phyloP scores from a whole-genome alignment of 2,888 invertebrate genomes.

The Drosophila quasianomalipes region DNA sequence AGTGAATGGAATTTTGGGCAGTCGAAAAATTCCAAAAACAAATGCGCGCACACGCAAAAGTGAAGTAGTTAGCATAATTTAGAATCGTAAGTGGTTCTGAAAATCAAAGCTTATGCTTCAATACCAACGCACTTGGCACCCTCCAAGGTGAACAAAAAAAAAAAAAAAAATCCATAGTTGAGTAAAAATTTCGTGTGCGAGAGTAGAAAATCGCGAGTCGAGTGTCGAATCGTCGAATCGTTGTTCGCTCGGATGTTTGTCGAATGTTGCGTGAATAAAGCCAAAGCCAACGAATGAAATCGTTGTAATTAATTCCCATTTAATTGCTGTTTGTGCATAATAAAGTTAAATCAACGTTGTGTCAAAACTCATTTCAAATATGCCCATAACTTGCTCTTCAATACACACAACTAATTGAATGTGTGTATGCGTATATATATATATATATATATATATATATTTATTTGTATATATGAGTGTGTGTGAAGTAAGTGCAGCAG shows the following conservation, averaged over 20 bases:
- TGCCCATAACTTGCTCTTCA: constrained; percentile 19
- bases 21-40: constrained; percentile 73
- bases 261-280: constrained; percentile 75
- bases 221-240: constrained; percentile 47
- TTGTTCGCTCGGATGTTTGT: constrained; percentile 50
- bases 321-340: constrained; percentile 69
- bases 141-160: constrained; percentile 37
- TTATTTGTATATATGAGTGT: constrained; percentile 21
- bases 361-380: constrained; percentile 11
- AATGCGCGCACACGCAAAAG: constrained; percentile 60
- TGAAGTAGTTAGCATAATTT: constrained; percentile 49
- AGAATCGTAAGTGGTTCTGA: constrained; percentile 60
- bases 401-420: constrained; percentile 12
- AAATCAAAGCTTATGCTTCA: constrained; percentile 38
- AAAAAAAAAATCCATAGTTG: constrained; percentile 49
- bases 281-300: constrained; percentile 69
- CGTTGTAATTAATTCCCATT: constrained; percentile 76
- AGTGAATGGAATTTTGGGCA: constrained; percentile 68
- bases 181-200: constrained; percentile 49
- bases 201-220: constrained; percentile 32
- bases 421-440: constrained; percentile 19
- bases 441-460: constrained; percentile 10
- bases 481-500: constrained; percentile 62
- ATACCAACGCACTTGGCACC: constrained; percentile 22
- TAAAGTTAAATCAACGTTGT: constrained; percentile 47